phyloP scores from a whole-genome alignment of 2,888 invertebrate species.

The Drosophila neonasuta region DNA sequence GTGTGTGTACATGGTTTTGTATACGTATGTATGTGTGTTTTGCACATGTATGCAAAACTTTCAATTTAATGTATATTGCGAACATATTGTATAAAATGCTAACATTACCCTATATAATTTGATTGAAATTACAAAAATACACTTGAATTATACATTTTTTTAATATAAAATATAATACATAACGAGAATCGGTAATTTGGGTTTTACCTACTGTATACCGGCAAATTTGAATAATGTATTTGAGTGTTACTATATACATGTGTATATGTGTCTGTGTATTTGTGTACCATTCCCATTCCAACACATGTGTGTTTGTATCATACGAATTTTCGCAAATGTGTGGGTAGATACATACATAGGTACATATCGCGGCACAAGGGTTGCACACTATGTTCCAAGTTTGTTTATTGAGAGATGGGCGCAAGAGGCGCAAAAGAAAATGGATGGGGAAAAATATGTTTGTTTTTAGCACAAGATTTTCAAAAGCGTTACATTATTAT shows the following conservation, averaged over 20 bases:
- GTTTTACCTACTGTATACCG: conserved; percentile 9
- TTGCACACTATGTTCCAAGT: conserved; percentile 10
- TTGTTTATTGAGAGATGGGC: conserved; percentile 23
- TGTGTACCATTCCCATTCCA: conserved; percentile 9
- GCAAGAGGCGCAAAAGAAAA: conserved; percentile 7
- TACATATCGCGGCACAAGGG: conserved; percentile 12
- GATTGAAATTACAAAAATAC: neutral
- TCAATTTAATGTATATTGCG: conserved; percentile 7
- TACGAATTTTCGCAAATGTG: conserved; percentile 5
- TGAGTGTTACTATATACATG: conserved; percentile 1
- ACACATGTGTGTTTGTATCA: neutral
- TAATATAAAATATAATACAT: neutral
- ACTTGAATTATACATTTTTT: neutral
- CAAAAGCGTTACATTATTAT: conserved; percentile 4
- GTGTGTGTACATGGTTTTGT: conserved; percentile 9
- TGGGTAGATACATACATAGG: neutral
- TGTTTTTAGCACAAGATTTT: conserved; percentile 5
- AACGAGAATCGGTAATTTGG: conserved; percentile 5
- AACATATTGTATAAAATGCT: conserved; percentile 7
- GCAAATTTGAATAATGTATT: conserved; percentile 25
- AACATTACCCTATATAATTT: neutral
- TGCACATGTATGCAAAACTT: conserved; percentile 22
- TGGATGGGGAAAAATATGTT: neutral
- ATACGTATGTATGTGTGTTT: neutral
- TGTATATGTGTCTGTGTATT: neutral